A percentile compares a stretch with the other conserved stretches of the same genome.
These are phyloP conservation scores for Falcaria lacertinaria DNA, from an alignment of 2,888 invertebrate species.

Conservation along the genomic window DNA sequence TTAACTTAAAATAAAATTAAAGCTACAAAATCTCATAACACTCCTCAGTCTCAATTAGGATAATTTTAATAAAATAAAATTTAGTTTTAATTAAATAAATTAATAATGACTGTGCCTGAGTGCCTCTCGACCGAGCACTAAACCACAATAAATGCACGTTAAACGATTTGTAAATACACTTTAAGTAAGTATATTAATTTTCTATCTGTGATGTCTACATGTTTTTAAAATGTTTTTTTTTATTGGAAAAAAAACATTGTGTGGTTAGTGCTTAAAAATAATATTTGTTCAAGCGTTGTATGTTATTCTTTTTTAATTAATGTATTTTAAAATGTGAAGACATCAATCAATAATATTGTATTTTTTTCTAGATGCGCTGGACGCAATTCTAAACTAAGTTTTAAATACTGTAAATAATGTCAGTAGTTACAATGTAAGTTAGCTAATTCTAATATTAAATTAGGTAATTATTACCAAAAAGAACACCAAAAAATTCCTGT, in stretches of 20 bases:
- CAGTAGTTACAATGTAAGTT: slow-evolving; percentile 15
- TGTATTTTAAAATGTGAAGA: not conserved
- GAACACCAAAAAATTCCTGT: slow-evolving; percentile 68
- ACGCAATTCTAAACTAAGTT: slow-evolving; percentile 32
- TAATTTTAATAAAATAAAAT: slow-evolving; percentile 16
- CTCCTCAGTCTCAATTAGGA: slow-evolving; percentile 13
- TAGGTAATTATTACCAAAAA: slow-evolving; percentile 44
- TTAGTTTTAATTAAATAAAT: slow-evolving; percentile 27
- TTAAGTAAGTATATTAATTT: not conserved
- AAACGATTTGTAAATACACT: slow-evolving; percentile 25
- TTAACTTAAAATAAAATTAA: too few species aligned
- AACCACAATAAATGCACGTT: slow-evolving; percentile 53
- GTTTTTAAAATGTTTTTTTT: too few species aligned
- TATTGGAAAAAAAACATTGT: too few species aligned
- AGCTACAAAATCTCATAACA: not conserved
- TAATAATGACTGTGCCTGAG: slow-evolving; percentile 68
- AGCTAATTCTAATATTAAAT: slow-evolving; percentile 29
- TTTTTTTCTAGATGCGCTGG: slow-evolving; percentile 45
- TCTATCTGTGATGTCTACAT: too few species aligned
- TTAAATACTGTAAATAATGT: slow-evolving; percentile 42
- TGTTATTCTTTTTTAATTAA: not conserved
- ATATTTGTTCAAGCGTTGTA: too few species aligned
- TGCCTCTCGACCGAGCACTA: slow-evolving; percentile 70
- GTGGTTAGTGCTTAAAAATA: too few species aligned
- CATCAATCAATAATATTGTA: not conserved